These are phyloP conservation scores for Polydrusus pterygomalis DNA, from an alignment of 2,888 invertebrate genomes.

Conservation along the genomic window DNA sequence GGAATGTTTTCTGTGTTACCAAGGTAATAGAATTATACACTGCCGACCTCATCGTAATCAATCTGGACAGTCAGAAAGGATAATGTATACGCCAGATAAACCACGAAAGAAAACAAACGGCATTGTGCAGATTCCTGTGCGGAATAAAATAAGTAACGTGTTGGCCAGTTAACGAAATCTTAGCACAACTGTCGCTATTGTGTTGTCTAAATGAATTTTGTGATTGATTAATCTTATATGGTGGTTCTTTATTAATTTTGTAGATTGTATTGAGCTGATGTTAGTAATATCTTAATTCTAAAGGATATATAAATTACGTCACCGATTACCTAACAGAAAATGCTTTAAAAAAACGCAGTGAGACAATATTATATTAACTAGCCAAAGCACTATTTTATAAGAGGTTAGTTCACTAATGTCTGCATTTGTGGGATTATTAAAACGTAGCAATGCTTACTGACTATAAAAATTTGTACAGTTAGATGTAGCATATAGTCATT, in stretches of 20 bases:
- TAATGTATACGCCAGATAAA: slow-evolving; percentile 57
- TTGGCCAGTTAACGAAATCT: slow-evolving; percentile 61
- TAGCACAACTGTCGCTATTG: slow-evolving; percentile 65
- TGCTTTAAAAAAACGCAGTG: no score
- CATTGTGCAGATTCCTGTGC: slow-evolving; percentile 57
- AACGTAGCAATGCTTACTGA: no score
- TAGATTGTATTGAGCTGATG: slow-evolving; percentile 63
- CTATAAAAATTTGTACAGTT: no score
- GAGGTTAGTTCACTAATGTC: no score
- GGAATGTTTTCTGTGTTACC: slow-evolving; percentile 25
- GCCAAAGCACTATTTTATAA: no score
- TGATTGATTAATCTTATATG: slow-evolving; percentile 69
- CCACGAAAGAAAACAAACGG: slow-evolving; percentile 56
- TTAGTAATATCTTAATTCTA: slow-evolving; percentile 62
- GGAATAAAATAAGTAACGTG: slow-evolving; percentile 55
- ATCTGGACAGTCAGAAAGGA: slow-evolving; percentile 50
- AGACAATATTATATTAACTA: no score
- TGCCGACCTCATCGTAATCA: slow-evolving; percentile 58
- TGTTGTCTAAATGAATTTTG: slow-evolving; percentile 63
- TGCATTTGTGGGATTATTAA: no score
- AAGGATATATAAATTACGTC: slow-evolving; percentile 55
- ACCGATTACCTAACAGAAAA: background rate
- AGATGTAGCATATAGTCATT: background rate
- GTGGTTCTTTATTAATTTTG: slow-evolving; percentile 69
- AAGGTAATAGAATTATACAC: slow-evolving; percentile 52